Evolutionary conservation across 2,888 invertebrate genomes (phyloP).

Genomic region (Nemotelus nigrinus): DNA sequence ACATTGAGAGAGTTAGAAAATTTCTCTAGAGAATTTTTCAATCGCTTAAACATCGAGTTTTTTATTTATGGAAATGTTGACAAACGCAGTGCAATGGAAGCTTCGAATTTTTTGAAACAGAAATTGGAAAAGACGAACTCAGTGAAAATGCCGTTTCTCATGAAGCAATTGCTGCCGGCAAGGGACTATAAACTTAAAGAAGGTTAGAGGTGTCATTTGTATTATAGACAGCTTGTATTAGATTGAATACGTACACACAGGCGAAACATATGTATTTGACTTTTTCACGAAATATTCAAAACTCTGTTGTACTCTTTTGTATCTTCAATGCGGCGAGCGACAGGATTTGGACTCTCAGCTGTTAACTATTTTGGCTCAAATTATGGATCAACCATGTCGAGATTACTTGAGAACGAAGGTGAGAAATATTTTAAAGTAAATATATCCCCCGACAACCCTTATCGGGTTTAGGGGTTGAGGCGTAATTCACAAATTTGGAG

Average conservation of each 20-base stretch:
- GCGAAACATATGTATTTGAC: slow-evolving; percentile 78
- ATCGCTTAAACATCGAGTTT: slow-evolving; percentile 87
- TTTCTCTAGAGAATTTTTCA: slow-evolving; percentile 82
- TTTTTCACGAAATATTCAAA: slow-evolving; percentile 83
- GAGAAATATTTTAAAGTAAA: slow-evolving; percentile 38
- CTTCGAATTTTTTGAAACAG: slow-evolving; percentile 78
- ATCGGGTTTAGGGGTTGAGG: too few species aligned
- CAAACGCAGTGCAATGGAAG: slow-evolving; percentile 74
- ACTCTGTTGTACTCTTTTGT: slow-evolving; percentile 86
- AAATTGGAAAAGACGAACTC: slow-evolving; percentile 66
- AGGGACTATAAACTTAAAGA: slow-evolving; percentile 87
- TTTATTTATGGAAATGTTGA: slow-evolving; percentile 90
- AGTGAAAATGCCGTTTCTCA: slow-evolving; percentile 73
- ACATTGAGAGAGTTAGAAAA: slow-evolving; percentile 81
- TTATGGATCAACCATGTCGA: slow-evolving; percentile 91
- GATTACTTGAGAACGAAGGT: slow-evolving; percentile 89
- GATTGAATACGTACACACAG: slow-evolving; percentile 61
- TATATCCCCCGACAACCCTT: too few species aligned
- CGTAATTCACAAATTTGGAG: too few species aligned
- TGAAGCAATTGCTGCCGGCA: slow-evolving; percentile 82
- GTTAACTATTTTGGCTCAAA: slow-evolving; percentile 87
- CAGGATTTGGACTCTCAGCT: slow-evolving; percentile 78
- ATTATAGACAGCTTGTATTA: slow-evolving; percentile 2
- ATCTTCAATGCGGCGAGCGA: slow-evolving; percentile 87
- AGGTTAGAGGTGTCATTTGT: slow-evolving; percentile 66